Percentiles rank a stretch among this genome's conserved stretches.
phyloP scores from a whole-genome alignment of 2,797 vertebrate genomes.

The Carcharodon carcharias region DNA sequence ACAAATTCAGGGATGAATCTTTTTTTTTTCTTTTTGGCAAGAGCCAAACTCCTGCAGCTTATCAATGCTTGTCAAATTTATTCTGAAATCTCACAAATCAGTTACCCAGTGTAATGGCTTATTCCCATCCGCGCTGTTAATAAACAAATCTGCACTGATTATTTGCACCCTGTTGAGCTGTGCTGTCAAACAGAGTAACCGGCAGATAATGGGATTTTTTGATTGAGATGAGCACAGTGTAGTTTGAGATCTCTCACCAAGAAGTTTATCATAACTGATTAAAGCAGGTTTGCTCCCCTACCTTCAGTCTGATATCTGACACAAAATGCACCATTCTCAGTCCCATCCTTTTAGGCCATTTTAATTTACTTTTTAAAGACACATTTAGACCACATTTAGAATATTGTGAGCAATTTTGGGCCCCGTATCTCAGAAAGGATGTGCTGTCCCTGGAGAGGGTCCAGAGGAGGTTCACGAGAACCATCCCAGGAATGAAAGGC shows the following conservation, averaged over 20 bases:
- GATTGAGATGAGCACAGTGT: neutral
- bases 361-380: neutral
- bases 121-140: neutral
- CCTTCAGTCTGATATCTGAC: neutral
- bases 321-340: neutral
- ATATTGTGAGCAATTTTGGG: too few relatives aligned
- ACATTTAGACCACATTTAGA: too few relatives aligned
- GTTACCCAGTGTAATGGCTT: neutral
- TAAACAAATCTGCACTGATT: conserved; percentile 7
- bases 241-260: neutral
- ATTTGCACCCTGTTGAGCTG: too few relatives aligned
- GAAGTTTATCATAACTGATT: neutral
- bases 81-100: conserved; percentile 7
- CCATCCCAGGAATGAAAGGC: too few relatives aligned
- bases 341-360: neutral
- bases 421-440: too few relatives aligned
- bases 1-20: neutral
- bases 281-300: neutral
- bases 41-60: neutral
- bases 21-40: neutral
- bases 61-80: neutral
- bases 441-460: too few relatives aligned
- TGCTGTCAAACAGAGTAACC: neutral
- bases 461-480: too few relatives aligned
- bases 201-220: neutral